These are phyloP conservation scores for Adelphocoris suturalis DNA, from an alignment of 2,888 invertebrate genomes.

Conservation along the genomic window DNA sequence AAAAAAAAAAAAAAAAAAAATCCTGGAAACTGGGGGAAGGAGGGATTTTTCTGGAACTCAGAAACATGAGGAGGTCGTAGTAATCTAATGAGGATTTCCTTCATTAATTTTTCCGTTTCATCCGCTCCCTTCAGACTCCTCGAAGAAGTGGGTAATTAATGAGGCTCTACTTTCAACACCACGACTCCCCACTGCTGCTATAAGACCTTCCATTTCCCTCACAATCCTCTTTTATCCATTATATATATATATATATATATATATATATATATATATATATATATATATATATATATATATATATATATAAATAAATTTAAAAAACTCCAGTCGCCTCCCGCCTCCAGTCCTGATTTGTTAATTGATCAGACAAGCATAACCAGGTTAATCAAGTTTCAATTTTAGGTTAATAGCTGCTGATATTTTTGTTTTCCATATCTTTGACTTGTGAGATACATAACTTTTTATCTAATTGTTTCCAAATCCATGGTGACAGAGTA, in stretches of 20 bases:
- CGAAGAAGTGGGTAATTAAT: conserved; percentile 46
- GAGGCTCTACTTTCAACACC: conserved; percentile 25
- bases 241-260: too few relatives aligned
- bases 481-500: too few relatives aligned
- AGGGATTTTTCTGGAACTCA: background rate
- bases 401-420: background rate
- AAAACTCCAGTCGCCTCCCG: background rate
- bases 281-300: too few relatives aligned
- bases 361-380: background rate
- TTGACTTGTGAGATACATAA: too few relatives aligned
- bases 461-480: too few relatives aligned
- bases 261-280: too few relatives aligned
- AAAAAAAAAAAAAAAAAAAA: background rate
- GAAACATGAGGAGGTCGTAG: conserved; percentile 24
- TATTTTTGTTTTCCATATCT: background rate
- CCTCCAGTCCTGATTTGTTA: background rate
- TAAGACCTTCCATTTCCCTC: background rate
- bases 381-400: background rate
- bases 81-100: conserved; percentile 46
- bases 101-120: conserved; percentile 52
- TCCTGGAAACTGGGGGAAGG: background rate
- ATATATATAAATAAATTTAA: background rate
- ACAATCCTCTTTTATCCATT: background rate
- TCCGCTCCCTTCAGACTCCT: conserved; percentile 13
- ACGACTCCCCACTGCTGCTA: background rate